Evolutionary conservation across 2,888 invertebrate species (phyloP), one percentile per base, ranked within the genome.

Genomic region (Pyrocoelia pectoralis): DNA sequence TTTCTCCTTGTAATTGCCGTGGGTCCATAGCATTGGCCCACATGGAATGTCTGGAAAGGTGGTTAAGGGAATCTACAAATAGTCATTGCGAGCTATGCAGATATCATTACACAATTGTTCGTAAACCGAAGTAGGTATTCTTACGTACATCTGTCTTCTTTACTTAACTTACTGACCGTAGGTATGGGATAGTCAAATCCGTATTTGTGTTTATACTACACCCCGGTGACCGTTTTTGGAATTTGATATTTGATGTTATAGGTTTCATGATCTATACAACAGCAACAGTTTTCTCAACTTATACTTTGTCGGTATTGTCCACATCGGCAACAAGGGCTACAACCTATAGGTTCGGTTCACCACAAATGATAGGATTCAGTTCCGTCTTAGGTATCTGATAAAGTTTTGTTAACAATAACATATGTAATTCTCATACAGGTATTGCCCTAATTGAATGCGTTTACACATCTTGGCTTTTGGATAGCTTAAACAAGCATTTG

Each of bases 31-130:
- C 86, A 9, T 73, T 84, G 58, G 82, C 85, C n/a, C 86, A 86
- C 76, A 72, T 84, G 13, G 81, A 83, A 41, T 87, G 87, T 71
- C 75, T 87, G 61, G 86, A 87, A 73, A 79, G 80, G 48, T 87
- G 87, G 87, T 79, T 87, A 2, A 83, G 83, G 43, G 84, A 85
- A 72, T 84, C 84, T 1, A 82, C 83, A 15, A 78, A 80, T 53
- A 84, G 83, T 62, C 74, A 75, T 28, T 88, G 87, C 74, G 87
- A 88, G 75, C 77, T 88, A 18, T 88, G 87, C 76, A 79, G 83
- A 61, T 84, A 84, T 72, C 80, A 82, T 61, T 87, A 83, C 73
- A 74, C 81, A 51, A 81, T 85, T 10, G 74, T 81, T 40, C 79
- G 84, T 61, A 78, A 79, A 70, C 82, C 83, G n/a, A n/a, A n/a